Percentiles rank a stretch among this genome's conserved stretches.
These are phyloP conservation scores for Nasua narica DNA, from an alignment of 2,797 vertebrate species.

Conservation along the genomic window DNA sequence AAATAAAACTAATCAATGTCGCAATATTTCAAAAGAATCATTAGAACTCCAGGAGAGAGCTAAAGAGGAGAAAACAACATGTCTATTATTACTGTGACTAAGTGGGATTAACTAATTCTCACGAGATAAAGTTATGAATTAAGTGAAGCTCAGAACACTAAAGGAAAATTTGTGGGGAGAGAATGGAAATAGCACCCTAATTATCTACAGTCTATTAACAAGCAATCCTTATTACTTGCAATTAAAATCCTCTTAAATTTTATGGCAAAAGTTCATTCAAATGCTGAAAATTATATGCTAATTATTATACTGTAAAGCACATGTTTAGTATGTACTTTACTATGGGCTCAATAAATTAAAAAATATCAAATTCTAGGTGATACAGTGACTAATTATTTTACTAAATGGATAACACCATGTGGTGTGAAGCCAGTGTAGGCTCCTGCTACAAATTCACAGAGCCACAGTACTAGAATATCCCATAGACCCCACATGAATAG, in stretches of 20 bases:
- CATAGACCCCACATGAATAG: neutral
- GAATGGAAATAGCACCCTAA: constrained; percentile 93
- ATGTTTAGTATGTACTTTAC: constrained; percentile 79
- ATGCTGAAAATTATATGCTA: constrained; percentile 88
- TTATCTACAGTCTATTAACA: constrained; percentile 91
- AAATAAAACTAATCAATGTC: constrained; percentile 79
- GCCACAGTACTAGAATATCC: neutral
- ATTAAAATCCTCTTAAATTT: constrained; percentile 94
- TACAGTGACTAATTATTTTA: constrained; percentile 58
- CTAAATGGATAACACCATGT: constrained; percentile 11
- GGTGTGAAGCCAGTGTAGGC: neutral
- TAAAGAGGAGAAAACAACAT: constrained; percentile 73
- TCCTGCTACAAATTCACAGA: neutral
- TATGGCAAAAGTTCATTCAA: constrained; percentile 89
- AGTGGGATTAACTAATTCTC: constrained; percentile 86
- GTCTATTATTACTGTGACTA: constrained; percentile 83
- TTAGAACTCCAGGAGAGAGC: constrained; percentile 71
- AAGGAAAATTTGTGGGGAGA: constrained; percentile 85
- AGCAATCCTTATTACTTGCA: constrained; percentile 92
- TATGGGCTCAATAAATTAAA: constrained; percentile 80
- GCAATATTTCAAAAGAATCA: constrained; percentile 77
- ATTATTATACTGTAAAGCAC: constrained; percentile 85
- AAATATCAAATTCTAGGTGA: constrained; percentile 73
- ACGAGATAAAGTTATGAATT: constrained; percentile 84
- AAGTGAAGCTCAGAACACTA: constrained; percentile 81